Base-by-base conservation (phyloP, 2,113 vertebrate species). In the Chamaea fasciata region DNA sequence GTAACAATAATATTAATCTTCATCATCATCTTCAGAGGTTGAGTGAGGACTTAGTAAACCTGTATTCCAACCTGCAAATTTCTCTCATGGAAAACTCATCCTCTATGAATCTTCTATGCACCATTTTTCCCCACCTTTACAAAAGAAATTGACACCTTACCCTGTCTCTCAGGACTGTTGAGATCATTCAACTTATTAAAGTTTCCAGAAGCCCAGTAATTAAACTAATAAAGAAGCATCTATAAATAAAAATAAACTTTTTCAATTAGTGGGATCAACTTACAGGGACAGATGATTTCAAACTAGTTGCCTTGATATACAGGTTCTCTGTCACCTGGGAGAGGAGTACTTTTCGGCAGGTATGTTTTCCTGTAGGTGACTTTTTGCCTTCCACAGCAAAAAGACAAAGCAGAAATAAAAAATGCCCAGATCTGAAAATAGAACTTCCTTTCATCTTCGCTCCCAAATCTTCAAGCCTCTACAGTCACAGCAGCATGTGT, bases 281-380 rank as follows among this genome's bases (percentile, higher is more conserved):
- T 97, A 98, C 97, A 65, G 97, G 96, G 95, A 97, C 26, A 70
- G 96, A 95, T 80, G 97, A 90, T 91, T 97, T 97, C 83, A 98
- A 94, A 91, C 85, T 85, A 41, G 94, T 94, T 79, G 91, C 90
- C 89, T 96, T 97, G 94, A 94, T 37, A 78, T 87, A 95, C 30
- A 98, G 94, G 21, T 47, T 95, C 57, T 97, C 97, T 35, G 96
- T 96, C 59, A 97, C 95, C 39, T 86, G 92, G 65, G 91, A 97
- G 81, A 98, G 90, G 22, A 88, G 88, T 92, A 81, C 94, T 95
- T 87, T 96, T 30, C 95, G 77, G 89, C 94, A 92, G 70, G 92
- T 96, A 20, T 83, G 84, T 87, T 89, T 94, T 63, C 65, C 76
- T 60, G 90, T 88, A 82, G 79, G 81, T 85, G 78, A 67, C 83